These are phyloP conservation scores for Lasioglossum albipes DNA, from an alignment of 1,140 invertebrate genomes.

Conservation along the genomic window DNA sequence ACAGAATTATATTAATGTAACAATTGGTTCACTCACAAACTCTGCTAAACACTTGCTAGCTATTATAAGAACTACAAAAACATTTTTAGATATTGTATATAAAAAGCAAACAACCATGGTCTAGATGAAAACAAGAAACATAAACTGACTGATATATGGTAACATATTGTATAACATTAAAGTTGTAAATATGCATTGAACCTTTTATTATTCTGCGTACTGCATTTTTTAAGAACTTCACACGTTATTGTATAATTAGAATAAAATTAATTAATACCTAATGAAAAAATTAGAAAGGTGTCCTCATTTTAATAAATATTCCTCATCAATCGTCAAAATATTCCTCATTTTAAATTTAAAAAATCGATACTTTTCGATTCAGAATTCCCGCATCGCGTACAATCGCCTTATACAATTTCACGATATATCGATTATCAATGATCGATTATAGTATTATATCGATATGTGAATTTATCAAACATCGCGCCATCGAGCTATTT, in stretches of 20 bases:
- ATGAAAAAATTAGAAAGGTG: neutral
- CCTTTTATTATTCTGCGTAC: slow-evolving; percentile 30
- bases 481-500: no score
- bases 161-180: slow-evolving; percentile 20
- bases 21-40: neutral
- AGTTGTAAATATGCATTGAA: slow-evolving; percentile 43
- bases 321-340: no score
- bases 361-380: no score
- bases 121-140: slow-evolving; percentile 4
- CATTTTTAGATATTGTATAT: slow-evolving; percentile 19
- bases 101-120: neutral
- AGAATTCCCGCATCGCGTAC: no score
- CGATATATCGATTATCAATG: no score
- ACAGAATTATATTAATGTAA: neutral
- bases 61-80: slow-evolving; percentile 11
- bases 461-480: no score
- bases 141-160: slow-evolving; percentile 21
- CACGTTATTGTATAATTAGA: slow-evolving; percentile 7
- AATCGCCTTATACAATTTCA: no score
- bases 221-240: slow-evolving; percentile 27
- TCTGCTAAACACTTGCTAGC: slow-evolving; percentile 10
- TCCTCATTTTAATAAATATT: neutral
- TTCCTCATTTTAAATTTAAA: no score
- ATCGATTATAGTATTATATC: no score
- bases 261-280: slow-evolving; percentile 25